Conservation (phyloP, 2,797 vertebrate species). For the Chelon labrosus region DNA sequence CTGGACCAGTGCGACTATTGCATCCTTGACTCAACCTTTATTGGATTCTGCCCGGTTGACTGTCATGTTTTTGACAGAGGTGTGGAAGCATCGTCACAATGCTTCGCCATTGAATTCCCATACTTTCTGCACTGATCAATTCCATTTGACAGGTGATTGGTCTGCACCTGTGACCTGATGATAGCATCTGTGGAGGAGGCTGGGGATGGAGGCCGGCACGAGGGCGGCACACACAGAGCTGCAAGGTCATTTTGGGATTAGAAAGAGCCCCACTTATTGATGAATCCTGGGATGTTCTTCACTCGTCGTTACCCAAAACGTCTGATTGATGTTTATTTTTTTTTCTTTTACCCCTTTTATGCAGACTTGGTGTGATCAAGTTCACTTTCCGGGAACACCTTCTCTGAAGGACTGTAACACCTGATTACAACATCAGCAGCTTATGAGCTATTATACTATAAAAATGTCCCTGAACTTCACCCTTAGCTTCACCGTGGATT, state of each 20-base stretch:
- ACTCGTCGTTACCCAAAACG: background rate
- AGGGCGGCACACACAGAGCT: background rate
- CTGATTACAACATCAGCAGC: constrained; percentile 30
- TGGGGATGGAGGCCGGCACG: constrained; percentile 4
- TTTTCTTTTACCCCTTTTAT: background rate
- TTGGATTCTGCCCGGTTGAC: constrained; percentile 69
- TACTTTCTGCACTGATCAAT: constrained; percentile 59
- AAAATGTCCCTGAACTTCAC: background rate
- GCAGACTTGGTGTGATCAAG: constrained; percentile 10
- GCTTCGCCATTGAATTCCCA: constrained; percentile 68
- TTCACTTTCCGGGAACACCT: constrained; percentile 10
- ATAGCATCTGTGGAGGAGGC: constrained; percentile 36
- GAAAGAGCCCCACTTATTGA: constrained; percentile 29
- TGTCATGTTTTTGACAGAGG: constrained; percentile 64
- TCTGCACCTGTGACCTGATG: constrained; percentile 61
- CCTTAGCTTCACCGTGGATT: background rate
- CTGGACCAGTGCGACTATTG: constrained; percentile 35
- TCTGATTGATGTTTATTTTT: constrained; percentile 4
- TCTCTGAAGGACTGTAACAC: constrained; percentile 11
- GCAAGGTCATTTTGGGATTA: constrained; percentile 36
- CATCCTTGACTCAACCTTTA: constrained; percentile 70
- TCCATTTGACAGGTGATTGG: constrained; percentile 59
- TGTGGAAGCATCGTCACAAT: constrained; percentile 51
- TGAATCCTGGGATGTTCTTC: constrained; percentile 9
- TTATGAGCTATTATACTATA: constrained; percentile 13